Evolutionary conservation across 2,888 invertebrate species (phyloP).

Genomic region (Lobophora halterata): DNA sequence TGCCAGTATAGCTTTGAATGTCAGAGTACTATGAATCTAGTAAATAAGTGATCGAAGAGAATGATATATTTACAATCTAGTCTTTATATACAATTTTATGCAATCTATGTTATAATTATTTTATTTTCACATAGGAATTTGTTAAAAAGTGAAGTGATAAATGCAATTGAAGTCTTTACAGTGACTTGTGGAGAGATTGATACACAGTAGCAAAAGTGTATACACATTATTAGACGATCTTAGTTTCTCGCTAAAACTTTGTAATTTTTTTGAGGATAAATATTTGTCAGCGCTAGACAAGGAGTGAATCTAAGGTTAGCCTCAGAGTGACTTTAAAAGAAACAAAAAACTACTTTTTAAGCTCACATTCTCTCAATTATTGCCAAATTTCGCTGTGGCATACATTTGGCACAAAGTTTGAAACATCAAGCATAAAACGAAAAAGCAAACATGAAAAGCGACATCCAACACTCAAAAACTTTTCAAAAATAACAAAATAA

Average conservation of each 20-base stretch:
- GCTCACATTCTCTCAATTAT: slow-evolving; percentile 40
- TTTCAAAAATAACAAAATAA: slow-evolving; percentile 70
- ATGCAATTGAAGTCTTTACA: slow-evolving; percentile 28
- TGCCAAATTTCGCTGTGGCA: slow-evolving; percentile 55
- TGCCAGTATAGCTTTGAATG: too few relatives aligned
- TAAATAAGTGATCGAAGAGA: too few relatives aligned
- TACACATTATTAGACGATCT: too few relatives aligned
- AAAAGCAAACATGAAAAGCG: slow-evolving; percentile 46
- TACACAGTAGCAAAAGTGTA: too few relatives aligned
- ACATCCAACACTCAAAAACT: slow-evolving; percentile 64
- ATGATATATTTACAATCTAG: slow-evolving; percentile 70
- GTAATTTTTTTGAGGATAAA: too few relatives aligned
- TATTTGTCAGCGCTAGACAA: too few relatives aligned
- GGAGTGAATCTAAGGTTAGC: slow-evolving; percentile 2
- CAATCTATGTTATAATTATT: slow-evolving; percentile 25
- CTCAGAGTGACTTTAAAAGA: slow-evolving; percentile 16
- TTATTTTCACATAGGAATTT: slow-evolving; percentile 25
- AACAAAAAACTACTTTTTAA: slow-evolving; percentile 28
- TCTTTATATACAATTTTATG: slow-evolving; percentile 60
- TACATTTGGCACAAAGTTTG: slow-evolving; percentile 66
- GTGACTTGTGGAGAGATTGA: slow-evolving; percentile 21
- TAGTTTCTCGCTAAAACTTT: too few relatives aligned
- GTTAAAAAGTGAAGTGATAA: slow-evolving; percentile 23
- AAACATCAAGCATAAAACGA: slow-evolving; percentile 45
- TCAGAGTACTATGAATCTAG: too few relatives aligned